phyloP scores from a whole-genome alignment of 2,797 vertebrate species.

The Siniperca obscura region DNA sequence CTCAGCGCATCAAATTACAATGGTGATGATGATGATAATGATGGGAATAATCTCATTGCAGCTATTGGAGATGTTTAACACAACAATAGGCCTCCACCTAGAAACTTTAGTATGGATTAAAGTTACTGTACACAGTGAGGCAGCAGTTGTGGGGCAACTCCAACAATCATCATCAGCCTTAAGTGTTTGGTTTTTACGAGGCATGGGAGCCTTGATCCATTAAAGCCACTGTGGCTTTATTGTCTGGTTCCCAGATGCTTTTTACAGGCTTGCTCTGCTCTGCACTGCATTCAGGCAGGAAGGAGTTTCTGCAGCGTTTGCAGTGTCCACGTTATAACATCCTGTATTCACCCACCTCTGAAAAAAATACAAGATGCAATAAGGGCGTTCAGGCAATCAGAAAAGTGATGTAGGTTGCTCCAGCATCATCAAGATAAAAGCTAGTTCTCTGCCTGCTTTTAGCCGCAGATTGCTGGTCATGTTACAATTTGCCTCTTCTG shows the following conservation, averaged over 20 bases:
- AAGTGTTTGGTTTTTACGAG: constrained; percentile 71
- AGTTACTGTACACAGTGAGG: constrained; percentile 41
- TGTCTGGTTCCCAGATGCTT: constrained; percentile 83
- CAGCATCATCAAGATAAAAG: constrained; percentile 50
- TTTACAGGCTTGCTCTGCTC: constrained; percentile 69
- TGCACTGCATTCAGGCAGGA: constrained; percentile 72
- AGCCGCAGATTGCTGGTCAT: constrained; percentile 38
- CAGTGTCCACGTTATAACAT: constrained; percentile 82
- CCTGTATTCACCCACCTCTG: constrained; percentile 72
- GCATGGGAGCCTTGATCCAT: constrained; percentile 68
- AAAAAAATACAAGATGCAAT: constrained; percentile 50
- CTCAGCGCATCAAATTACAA: not conserved
- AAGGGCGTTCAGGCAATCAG: constrained; percentile 34
- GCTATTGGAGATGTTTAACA: constrained; percentile 1
- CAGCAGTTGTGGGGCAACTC: constrained; percentile 24
- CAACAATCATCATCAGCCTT: constrained; percentile 70
- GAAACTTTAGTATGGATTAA: constrained; percentile 6
- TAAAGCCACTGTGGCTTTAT: constrained; percentile 68
- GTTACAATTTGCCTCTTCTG: constrained; percentile 65
- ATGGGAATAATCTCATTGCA: not conserved
- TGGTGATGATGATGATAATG: not conserved
- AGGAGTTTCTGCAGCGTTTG: constrained; percentile 82
- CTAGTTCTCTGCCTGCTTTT: constrained; percentile 34
- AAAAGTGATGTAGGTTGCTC: constrained; percentile 35
- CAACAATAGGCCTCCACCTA: constrained; percentile 24